Evolutionary conservation across 2,113 vertebrate genomes (phyloP).

Genomic region (Coreoperca whiteheadi): DNA sequence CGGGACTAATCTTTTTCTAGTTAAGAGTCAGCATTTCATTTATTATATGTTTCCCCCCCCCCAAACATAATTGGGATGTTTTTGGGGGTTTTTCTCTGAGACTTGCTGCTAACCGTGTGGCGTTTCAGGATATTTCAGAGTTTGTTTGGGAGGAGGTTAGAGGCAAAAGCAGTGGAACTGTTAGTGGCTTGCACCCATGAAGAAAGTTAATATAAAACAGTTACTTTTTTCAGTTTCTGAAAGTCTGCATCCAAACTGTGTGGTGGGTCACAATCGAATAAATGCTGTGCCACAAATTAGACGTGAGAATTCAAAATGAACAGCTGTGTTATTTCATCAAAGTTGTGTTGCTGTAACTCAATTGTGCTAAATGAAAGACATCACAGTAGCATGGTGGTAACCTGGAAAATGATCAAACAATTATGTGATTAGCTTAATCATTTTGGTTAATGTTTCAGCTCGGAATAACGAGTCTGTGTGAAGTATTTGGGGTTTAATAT

Average conservation of each 20-base stretch:
- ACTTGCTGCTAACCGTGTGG: slow-evolving; percentile 3
- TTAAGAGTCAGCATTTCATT: slow-evolving; percentile 54
- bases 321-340: background rate
- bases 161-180: background rate
- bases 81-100: slow-evolving; percentile 37
- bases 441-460: background rate
- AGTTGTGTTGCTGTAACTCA: background rate
- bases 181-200: background rate
- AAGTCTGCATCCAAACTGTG: background rate
- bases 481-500: background rate
- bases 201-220: background rate
- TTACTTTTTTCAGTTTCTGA: background rate
- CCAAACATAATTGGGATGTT: slow-evolving; percentile 42
- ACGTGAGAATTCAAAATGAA: background rate
- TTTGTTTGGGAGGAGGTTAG: slow-evolving; percentile 4
- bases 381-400: background rate
- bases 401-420: background rate
- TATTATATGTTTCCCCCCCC: background rate
- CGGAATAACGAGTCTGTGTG: background rate
- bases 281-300: background rate
- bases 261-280: background rate
- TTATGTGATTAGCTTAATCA: background rate
- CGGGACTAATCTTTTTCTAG: slow-evolving; percentile 30
- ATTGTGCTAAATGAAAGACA: background rate
- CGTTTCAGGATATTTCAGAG: background rate